Evolutionary conservation across 2,113 vertebrate genomes (phyloP), one percentile per base, ranked within the genome.

Genomic region (Gymnorhina tibicen): DNA sequence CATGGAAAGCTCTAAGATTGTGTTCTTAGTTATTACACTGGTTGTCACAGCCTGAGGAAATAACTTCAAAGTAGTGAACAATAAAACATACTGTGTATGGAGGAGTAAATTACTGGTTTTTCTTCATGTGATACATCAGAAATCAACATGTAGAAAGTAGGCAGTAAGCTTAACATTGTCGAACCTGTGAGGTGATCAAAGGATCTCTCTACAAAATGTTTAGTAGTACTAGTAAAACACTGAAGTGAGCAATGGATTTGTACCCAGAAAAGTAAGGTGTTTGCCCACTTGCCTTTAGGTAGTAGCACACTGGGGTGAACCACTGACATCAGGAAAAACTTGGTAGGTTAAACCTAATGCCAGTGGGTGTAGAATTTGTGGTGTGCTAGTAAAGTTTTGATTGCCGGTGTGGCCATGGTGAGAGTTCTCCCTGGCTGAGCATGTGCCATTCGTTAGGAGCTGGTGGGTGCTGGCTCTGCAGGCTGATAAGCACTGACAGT

Each of bases 321-420:
- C 22, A 16, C 10, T 81, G 28, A 16, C 4, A 5, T 93, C 23
- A 67, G 52, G 66, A 62, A 19, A 44, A 64, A 35, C 26, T 39
- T 30, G 4, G 16, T 60, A 22, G 35, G 13, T 59, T 84, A 64
- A 75, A 82, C 19, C 15, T 87, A 4, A 32, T 64, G 33, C 72
- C 39, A 42, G 2, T 24, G 56, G 32, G 14, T 50, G 64, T 62
- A 60, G 83, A 68, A 63, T 73, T 47, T 1, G 1, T 66, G 47
- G 24, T 44, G 21, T 67, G 47, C 41, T 69, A 11, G 35, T 21
- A 8, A 26, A 89, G 56, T 63, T 83, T 60, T 47, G 49, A 2
- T 24, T 89, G 66, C 44, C 42, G 1, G 16, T 46, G 20, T 0
- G 1, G 32, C 63, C 6, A 0, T 22, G 19, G 32, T 35, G n/a